Conservation (phyloP, 2,113 vertebrate genomes). For the Chlorodrepanis virens region DNA sequence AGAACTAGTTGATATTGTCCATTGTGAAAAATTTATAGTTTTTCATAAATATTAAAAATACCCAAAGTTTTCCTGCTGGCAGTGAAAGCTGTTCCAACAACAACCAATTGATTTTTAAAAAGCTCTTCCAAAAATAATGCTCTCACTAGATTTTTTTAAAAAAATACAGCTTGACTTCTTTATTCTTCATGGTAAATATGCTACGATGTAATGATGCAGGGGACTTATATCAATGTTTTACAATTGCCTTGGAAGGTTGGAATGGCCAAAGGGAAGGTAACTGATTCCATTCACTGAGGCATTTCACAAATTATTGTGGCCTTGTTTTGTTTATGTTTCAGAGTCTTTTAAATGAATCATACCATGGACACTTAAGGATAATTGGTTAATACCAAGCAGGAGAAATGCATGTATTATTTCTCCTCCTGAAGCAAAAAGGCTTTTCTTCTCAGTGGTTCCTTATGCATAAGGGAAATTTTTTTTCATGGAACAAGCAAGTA, state of each 20-base stretch:
- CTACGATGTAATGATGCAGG: neutral
- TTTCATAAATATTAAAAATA: slow-evolving; percentile 34
- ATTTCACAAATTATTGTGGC: neutral
- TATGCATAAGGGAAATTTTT: neutral
- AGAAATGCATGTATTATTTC: neutral
- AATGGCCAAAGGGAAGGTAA: neutral
- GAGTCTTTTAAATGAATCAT: neutral
- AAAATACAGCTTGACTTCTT: neutral
- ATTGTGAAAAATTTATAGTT: neutral
- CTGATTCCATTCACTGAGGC: neutral
- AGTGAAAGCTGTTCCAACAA: neutral
- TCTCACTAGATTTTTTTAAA: neutral
- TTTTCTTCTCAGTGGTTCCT: neutral
- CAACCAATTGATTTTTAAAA: neutral
- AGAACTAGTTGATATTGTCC: neutral
- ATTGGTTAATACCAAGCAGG: neutral
- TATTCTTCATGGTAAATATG: neutral
- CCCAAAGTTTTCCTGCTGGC: neutral
- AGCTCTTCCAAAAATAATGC: neutral
- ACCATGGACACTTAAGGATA: neutral
- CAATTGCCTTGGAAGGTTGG: neutral
- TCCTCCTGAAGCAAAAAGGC: neutral
- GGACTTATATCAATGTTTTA: neutral
- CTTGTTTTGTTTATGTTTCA: neutral
- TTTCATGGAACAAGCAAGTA: neutral